Evolutionary conservation across 2,888 invertebrate species (phyloP).

Genomic region (Ariolimax columbianus): DNA sequence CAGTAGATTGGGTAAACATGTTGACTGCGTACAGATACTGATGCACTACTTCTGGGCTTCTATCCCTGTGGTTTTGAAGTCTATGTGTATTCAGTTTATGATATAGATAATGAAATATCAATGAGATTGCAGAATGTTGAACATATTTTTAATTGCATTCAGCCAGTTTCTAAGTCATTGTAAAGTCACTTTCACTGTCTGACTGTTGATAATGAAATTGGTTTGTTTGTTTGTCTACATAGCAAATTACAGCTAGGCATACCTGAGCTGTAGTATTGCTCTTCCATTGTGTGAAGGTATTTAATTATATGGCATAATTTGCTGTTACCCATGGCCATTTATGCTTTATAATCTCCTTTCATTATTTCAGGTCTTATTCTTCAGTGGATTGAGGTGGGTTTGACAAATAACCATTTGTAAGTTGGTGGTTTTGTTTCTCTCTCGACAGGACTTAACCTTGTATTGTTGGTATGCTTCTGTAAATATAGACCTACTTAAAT

Average conservation of each 20-base stretch:
- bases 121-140: neutral
- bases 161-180: constrained; percentile 9
- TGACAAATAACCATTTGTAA: neutral
- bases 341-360: neutral
- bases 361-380: neutral
- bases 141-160: constrained; percentile 14
- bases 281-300: neutral
- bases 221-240: neutral
- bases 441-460: neutral
- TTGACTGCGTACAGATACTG: neutral
- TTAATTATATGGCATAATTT: neutral
- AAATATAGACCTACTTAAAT: too few species aligned
- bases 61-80: neutral
- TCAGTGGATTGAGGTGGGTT: neutral
- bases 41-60: neutral
- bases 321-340: neutral
- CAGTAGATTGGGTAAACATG: neutral
- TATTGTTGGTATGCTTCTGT: neutral
- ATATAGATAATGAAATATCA: neutral
- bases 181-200: neutral
- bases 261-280: neutral
- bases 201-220: neutral
- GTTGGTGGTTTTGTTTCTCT: neutral
- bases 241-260: neutral
- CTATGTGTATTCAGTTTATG: neutral